Evolutionary conservation across 2,113 vertebrate genomes (phyloP), one percentile per base, ranked within the genome.

Genomic region (Pyxicephalus adspersus): DNA sequence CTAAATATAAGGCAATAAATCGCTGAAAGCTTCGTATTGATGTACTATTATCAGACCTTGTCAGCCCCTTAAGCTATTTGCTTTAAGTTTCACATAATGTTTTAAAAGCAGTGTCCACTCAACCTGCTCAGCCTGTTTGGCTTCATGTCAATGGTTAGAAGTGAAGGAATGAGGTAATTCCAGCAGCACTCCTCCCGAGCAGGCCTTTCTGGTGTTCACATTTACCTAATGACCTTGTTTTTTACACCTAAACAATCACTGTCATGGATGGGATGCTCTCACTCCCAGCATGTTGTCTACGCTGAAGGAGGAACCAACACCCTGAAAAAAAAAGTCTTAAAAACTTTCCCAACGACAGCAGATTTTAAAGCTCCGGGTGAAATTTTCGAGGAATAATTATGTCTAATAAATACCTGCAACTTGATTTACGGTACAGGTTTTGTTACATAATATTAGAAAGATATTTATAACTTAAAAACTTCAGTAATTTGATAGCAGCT

Each of bases 151-250:
- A 0, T 51, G 15, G 1, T 9, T 18, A 26, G 26, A 22, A 45
- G 38, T 63, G 31, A 60, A 79, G 77, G 77, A 79, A 79, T 79
- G 77, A 68, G 51, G 77, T 79, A 58, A 57, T 79, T 68, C 77
- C 52, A 45, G 77, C 7, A 54, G 23, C 26, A 2, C 77, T 29
- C 54, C 64, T 57, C 15, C 22, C 5, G 8, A 79, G 54, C 77
- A 60, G 50, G 77, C 29, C 64, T 60, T 79, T 79, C 77, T 50
- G 16, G 64, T 67, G 50, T 45, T 29, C 51, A 19, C 54, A 20
- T 31, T 57, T 28, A 23, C n/a, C 22, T 51, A 67, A 66, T 77
- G 38, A 19, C 25, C 51, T 23, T 25, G 25, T 28, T 52, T 52
- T 64, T 65, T 77, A 65, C 13, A 50, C 76, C 60, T 55, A 15